These are phyloP conservation scores for Lycocorax pyrrhopterus DNA, from an alignment of 2,113 vertebrate genomes.

Conservation along the genomic window DNA sequence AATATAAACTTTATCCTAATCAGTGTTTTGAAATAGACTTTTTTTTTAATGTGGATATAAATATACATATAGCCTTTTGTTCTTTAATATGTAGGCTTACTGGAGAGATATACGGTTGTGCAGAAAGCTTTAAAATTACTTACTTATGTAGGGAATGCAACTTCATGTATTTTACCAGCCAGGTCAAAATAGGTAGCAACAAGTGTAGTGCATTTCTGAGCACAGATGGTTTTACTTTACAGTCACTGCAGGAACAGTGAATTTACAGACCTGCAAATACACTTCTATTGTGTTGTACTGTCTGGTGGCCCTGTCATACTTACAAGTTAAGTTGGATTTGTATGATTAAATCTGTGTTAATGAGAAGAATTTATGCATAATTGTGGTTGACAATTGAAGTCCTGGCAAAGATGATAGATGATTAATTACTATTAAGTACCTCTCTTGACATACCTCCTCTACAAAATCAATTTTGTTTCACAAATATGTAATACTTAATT, in stretches of 20 bases:
- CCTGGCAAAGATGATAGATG: background rate
- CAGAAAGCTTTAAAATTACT: background rate
- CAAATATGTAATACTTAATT: background rate
- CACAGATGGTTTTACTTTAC: background rate
- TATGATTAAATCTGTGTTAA: background rate
- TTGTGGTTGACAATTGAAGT: conserved; percentile 17
- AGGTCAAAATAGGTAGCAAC: background rate
- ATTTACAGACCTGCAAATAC: background rate
- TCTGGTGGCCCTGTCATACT: background rate
- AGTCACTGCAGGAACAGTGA: background rate
- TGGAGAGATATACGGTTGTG: background rate
- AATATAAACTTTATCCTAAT: background rate
- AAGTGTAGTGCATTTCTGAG: background rate
- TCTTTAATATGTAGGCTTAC: background rate
- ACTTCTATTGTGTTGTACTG: background rate
- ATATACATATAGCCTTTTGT: background rate
- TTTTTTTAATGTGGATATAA: background rate
- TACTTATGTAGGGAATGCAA: background rate
- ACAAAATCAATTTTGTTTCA: conserved; percentile 1
- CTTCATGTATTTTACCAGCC: background rate
- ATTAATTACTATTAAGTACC: conserved; percentile 13
- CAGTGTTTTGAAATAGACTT: background rate
- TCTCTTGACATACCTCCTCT: background rate
- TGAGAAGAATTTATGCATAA: background rate
- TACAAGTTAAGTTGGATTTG: background rate